These are phyloP conservation scores for Zapornia atra DNA, from an alignment of 2,113 vertebrate species.

Conservation along the genomic window DNA sequence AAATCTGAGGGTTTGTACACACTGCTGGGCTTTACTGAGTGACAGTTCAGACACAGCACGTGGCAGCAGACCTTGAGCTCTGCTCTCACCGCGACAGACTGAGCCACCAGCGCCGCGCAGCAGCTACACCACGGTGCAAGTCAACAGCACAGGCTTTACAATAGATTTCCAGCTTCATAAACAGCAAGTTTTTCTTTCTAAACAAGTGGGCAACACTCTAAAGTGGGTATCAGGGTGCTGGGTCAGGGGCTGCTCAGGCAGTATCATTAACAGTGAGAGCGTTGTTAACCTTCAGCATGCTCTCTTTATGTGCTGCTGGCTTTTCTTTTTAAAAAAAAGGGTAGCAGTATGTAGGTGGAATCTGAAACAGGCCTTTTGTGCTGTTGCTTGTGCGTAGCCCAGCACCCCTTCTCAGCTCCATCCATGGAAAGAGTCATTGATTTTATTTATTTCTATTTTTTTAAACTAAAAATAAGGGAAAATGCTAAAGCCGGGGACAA, in stretches of 20 bases:
- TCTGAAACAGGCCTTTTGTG: background rate
- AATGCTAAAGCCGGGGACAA: background rate
- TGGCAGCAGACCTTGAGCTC: background rate
- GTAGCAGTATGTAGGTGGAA: background rate
- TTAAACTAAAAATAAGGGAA: background rate
- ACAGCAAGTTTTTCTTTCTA: conserved; percentile 10
- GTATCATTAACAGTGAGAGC: background rate
- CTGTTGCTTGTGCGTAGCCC: background rate
- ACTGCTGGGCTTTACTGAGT: background rate
- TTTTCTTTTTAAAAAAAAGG: background rate
- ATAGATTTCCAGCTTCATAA: background rate
- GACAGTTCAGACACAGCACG: background rate
- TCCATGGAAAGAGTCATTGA: background rate
- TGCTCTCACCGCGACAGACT: background rate
- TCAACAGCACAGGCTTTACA: background rate
- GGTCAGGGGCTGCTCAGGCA: background rate
- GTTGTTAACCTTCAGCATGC: conserved; percentile 11
- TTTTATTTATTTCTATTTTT: too few species aligned
- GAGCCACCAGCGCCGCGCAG: background rate
- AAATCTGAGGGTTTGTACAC: background rate
- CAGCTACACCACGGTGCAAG: background rate
- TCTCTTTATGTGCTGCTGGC: background rate
- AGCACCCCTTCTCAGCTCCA: background rate
- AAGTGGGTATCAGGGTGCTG: background rate
- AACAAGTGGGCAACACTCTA: background rate